These are phyloP conservation scores for Dicrurus megarhynchus DNA, from an alignment of 2,113 vertebrate genomes.

Conservation along the genomic window DNA sequence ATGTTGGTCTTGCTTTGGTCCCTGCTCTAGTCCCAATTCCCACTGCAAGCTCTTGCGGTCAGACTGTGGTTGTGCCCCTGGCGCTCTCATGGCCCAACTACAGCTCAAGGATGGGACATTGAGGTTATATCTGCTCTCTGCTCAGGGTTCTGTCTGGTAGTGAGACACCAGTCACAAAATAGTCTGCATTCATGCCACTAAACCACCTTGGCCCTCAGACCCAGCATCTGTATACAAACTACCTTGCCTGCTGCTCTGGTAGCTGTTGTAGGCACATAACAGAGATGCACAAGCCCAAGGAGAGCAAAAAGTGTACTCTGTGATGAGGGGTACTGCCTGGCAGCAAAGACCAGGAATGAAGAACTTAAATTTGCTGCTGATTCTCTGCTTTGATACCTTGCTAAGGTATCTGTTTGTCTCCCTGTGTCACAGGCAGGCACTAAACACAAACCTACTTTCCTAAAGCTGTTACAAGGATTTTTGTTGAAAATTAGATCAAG, in stretches of 20 bases:
- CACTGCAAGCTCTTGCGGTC: accelerated
- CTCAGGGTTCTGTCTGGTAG: neutral
- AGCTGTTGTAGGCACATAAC: accelerated
- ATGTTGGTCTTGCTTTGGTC: neutral
- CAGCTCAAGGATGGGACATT: accelerated
- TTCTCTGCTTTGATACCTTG: neutral
- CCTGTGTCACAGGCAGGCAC: neutral
- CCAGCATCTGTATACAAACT: neutral
- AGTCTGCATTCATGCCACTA: accelerated
- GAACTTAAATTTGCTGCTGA: neutral
- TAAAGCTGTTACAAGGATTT: neutral
- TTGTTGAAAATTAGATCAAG: neutral
- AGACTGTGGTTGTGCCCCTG: accelerated
- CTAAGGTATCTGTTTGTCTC: neutral
- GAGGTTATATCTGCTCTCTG: neutral
- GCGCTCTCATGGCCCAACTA: accelerated
- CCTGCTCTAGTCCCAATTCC: neutral
- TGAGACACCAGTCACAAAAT: neutral
- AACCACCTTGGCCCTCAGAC: neutral
- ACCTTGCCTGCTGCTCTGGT: neutral
- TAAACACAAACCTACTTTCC: neutral
- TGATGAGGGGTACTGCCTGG: neutral
- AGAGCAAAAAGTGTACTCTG: neutral
- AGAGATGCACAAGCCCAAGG: neutral
- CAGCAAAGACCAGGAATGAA: neutral